phyloP scores from a whole-genome alignment of 2,888 invertebrate genomes.

The Agrilus biguttatus region DNA sequence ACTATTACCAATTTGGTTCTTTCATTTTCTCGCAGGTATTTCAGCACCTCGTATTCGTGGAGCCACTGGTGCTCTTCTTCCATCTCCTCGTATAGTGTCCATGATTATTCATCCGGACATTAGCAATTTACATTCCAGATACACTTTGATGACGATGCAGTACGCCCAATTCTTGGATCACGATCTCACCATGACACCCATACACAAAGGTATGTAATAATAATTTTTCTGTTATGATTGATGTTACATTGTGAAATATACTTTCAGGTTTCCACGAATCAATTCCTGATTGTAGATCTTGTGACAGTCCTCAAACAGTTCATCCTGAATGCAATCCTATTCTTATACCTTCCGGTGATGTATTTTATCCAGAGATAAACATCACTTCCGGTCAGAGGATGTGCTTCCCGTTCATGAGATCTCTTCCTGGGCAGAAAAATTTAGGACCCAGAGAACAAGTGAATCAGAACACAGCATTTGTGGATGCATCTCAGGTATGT shows the following conservation, averaged over 20 bases:
- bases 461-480: slow-evolving; percentile 83
- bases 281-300: slow-evolving; percentile 77
- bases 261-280: slow-evolving; percentile 66
- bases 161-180: slow-evolving; percentile 90
- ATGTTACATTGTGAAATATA: neutral
- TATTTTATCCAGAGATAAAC: slow-evolving; percentile 78
- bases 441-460: slow-evolving; percentile 84
- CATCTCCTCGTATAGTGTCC: slow-evolving; percentile 76
- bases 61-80: slow-evolving; percentile 61
- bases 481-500: slow-evolving; percentile 59
- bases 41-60: slow-evolving; percentile 63
- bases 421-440: slow-evolving; percentile 78
- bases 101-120: slow-evolving; percentile 84
- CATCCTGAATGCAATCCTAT: slow-evolving; percentile 92
- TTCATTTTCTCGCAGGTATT: slow-evolving; percentile 39
- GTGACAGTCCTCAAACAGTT: slow-evolving; percentile 74
- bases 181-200: slow-evolving; percentile 88
- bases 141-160: slow-evolving; percentile 89
- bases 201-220: slow-evolving; percentile 54
- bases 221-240: neutral
- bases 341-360: slow-evolving; percentile 75
- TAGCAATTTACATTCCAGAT: slow-evolving; percentile 74
- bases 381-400: slow-evolving; percentile 67
- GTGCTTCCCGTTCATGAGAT: slow-evolving; percentile 91
- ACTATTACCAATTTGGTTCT: neutral